Conservation (phyloP, 2,113 vertebrate species). For the Xerus inauris region DNA sequence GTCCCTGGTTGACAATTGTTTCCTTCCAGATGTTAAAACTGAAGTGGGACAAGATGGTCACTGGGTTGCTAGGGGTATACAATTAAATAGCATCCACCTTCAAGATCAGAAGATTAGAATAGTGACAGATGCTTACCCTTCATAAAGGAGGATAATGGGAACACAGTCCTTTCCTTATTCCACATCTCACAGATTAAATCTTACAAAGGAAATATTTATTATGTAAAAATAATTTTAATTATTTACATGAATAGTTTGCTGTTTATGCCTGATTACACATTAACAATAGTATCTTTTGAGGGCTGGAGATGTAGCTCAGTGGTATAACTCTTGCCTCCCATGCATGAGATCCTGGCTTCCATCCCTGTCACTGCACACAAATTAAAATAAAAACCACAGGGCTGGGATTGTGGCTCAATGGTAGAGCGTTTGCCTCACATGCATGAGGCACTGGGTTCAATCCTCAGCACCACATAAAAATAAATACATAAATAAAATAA, state of each 20-base stretch:
- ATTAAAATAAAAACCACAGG: neutral
- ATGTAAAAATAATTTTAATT: constrained; percentile 1
- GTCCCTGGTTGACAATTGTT: neutral
- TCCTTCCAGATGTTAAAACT: neutral
- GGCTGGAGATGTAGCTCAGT: neutral
- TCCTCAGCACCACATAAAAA: no score
- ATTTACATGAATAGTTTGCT: neutral
- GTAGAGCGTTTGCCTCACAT: no score
- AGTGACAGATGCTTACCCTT: neutral
- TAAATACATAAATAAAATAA: no score
- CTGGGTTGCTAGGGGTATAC: no score
- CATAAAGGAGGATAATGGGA: neutral
- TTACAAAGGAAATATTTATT: neutral
- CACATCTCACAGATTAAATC: neutral
- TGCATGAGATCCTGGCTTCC: neutral
- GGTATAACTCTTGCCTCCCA: neutral
- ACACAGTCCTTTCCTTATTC: neutral
- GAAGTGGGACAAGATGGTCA: neutral
- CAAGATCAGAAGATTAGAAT: neutral
- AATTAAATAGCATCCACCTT: neutral
- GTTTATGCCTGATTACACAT: neutral
- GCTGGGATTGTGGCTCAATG: no score
- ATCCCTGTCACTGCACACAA: neutral
- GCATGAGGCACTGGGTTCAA: no score
- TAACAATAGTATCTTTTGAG: neutral